Percentiles rank a stretch among this genome's conserved stretches.
phyloP scores from a whole-genome alignment of 2,888 invertebrate genomes.

The Napeogenes inachia region DNA sequence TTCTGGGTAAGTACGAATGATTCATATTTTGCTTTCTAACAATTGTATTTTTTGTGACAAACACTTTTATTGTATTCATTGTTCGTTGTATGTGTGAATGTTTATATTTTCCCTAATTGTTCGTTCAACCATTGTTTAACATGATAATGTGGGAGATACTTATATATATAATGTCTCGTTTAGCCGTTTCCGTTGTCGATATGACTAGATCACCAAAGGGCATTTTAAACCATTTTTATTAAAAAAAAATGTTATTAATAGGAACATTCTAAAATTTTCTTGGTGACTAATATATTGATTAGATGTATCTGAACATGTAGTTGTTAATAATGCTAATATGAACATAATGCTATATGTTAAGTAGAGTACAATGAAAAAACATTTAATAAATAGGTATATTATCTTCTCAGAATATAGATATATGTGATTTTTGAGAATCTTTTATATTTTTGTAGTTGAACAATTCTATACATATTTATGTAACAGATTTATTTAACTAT shows the following conservation, averaged over 20 bases:
- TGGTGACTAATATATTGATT: too few species aligned
- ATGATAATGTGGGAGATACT: constrained; percentile 20
- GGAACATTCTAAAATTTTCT: neutral
- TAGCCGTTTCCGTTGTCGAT: constrained; percentile 15
- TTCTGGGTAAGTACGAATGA: constrained; percentile 86
- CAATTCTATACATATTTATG: too few species aligned
- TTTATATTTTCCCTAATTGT: constrained; percentile 20
- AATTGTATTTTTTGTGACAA: constrained; percentile 10
- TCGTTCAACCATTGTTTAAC: constrained; percentile 22
- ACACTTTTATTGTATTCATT: constrained; percentile 5
- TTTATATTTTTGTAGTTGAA: too few species aligned
- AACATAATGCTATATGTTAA: too few species aligned
- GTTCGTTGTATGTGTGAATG: constrained; percentile 13
- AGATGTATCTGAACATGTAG: too few species aligned
- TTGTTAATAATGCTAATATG: too few species aligned
- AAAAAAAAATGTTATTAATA: neutral
- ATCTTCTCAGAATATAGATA: too few species aligned
- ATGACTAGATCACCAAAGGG: constrained; percentile 11
- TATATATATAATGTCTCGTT: constrained; percentile 14
- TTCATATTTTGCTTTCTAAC: constrained; percentile 1
- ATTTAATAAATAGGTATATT: too few species aligned
- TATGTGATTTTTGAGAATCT: too few species aligned
- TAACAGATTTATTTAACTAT: too few species aligned
- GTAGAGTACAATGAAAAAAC: too few species aligned
- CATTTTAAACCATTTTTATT: too few species aligned